These are phyloP conservation scores for Casuarius casuarius DNA, from an alignment of 2,113 vertebrate genomes.

Conservation along the genomic window DNA sequence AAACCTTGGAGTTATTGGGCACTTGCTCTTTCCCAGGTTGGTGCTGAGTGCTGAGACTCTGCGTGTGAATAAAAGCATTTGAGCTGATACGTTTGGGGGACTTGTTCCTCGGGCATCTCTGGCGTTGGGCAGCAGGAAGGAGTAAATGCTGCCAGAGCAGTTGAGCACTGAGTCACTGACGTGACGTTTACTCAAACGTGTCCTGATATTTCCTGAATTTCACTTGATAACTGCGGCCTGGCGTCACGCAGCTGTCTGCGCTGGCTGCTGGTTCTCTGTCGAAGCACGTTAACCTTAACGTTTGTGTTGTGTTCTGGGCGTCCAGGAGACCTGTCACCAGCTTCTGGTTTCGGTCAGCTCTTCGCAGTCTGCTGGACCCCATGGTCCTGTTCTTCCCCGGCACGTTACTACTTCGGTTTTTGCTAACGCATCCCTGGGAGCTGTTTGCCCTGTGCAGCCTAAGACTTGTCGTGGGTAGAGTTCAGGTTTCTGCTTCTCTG, in stretches of 20 bases:
- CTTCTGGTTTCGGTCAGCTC: background rate
- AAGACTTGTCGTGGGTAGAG: background rate
- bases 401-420: fast-evolving
- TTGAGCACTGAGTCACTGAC: background rate
- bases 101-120: background rate
- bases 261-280: background rate
- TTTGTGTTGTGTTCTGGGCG: background rate
- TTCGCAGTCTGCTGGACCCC: background rate
- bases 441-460: background rate
- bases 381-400: background rate
- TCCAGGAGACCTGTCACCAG: background rate
- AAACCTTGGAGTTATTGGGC: constrained; percentile 54
- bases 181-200: background rate
- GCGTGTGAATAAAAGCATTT: background rate
- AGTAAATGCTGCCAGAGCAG: background rate
- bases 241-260: fast-evolving
- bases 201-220: background rate
- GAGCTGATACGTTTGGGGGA: background rate
- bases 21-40: background rate
- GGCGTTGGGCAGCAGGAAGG: background rate
- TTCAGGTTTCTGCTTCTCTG: background rate
- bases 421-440: background rate
- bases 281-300: fast-evolving
- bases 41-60: background rate
- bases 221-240: background rate